Percentiles rank a stretch among this genome's conserved stretches.
Conservation (phyloP, 1,140 invertebrate species). For the Bathynomus jamesi region DNA sequence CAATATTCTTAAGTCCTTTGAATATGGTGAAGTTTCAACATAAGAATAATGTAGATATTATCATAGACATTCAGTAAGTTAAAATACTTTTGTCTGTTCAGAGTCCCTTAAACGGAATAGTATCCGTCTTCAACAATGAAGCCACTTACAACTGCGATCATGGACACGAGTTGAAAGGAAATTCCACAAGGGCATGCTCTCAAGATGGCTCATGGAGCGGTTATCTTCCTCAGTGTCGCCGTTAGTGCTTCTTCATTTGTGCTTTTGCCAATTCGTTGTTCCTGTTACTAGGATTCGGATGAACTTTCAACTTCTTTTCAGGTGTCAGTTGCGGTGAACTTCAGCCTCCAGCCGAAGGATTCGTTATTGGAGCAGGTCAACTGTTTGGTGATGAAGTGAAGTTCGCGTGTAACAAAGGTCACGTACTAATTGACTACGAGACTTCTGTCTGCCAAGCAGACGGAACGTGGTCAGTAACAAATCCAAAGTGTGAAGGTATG, state of each 20-base stretch:
- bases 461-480: too few relatives aligned
- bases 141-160: slow-evolving; percentile 42
- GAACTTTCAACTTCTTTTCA: background rate
- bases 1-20: background rate
- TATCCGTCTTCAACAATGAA: slow-evolving; percentile 16
- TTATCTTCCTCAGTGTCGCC: slow-evolving; percentile 35
- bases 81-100: background rate
- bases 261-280: background rate
- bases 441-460: too few relatives aligned
- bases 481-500: too few relatives aligned
- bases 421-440: too few relatives aligned
- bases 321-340: too few relatives aligned
- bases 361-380: too few relatives aligned
- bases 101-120: slow-evolving; percentile 22
- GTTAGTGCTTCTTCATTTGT: slow-evolving; percentile 17
- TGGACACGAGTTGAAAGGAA: slow-evolving; percentile 43
- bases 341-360: too few relatives aligned
- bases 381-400: too few relatives aligned
- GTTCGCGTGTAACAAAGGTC: too few relatives aligned
- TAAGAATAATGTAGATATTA: background rate
- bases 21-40: background rate
- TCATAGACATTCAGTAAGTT: background rate
- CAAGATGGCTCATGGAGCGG: slow-evolving; percentile 44
- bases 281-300: background rate
- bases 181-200: slow-evolving; percentile 41